Percentiles rank a stretch among this genome's conserved stretches.
phyloP scores from a whole-genome alignment of 2,888 invertebrate genomes.

The Lasioglossum oenotherae region DNA sequence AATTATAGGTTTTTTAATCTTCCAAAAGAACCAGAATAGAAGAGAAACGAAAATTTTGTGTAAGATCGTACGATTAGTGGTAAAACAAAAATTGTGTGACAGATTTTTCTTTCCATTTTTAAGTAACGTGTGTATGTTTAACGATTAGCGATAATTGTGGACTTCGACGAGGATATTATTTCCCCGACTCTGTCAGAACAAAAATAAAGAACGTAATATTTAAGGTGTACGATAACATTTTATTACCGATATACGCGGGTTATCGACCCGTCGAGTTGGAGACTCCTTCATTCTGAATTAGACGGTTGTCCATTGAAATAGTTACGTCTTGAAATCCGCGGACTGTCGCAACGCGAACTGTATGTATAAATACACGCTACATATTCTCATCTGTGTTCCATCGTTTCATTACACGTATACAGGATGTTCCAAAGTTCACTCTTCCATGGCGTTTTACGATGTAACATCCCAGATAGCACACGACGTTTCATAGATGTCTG shows the following conservation, averaged over 20 bases:
- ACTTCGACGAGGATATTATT: slow-evolving; percentile 45
- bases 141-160: slow-evolving; percentile 50
- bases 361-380: slow-evolving; percentile 7
- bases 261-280: slow-evolving; percentile 15
- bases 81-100: slow-evolving; percentile 36
- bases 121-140: slow-evolving; percentile 63
- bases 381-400: background rate
- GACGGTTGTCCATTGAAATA: background rate
- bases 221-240: slow-evolving; percentile 53
- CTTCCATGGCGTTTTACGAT: background rate
- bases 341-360: background rate
- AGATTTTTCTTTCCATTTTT: slow-evolving; percentile 39
- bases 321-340: background rate
- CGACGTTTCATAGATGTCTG: no score
- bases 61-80: slow-evolving; percentile 33
- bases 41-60: slow-evolving; percentile 7
- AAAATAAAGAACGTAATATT: slow-evolving; percentile 60
- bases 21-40: background rate
- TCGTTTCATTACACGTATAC: slow-evolving; percentile 13
- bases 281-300: slow-evolving; percentile 12
- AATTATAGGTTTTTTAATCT: slow-evolving; percentile 27
- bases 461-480: background rate
- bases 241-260: slow-evolving; percentile 15
- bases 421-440: background rate
- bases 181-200: slow-evolving; percentile 53